Evolutionary conservation across 2,888 invertebrate genomes (phyloP).

Genomic region (Eupelmus urozonus): DNA sequence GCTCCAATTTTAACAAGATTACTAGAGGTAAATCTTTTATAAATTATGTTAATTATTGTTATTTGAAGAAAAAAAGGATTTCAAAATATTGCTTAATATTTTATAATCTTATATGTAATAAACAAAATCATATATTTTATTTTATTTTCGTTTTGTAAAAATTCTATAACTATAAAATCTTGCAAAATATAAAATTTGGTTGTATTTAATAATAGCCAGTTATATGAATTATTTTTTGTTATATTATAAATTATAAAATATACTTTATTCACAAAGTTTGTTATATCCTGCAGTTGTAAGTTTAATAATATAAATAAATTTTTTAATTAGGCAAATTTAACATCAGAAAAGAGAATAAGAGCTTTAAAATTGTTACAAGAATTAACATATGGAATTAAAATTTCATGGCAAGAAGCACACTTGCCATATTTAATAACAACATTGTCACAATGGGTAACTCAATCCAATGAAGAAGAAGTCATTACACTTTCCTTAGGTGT

Average conservation of each 20-base stretch:
- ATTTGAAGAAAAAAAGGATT: conserved; percentile 1
- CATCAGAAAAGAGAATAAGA: conserved; percentile 82
- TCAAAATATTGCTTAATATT: neutral
- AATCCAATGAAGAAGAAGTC: conserved; percentile 78
- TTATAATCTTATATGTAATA: neutral
- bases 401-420: conserved; percentile 89
- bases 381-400: conserved; percentile 87
- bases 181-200: no score
- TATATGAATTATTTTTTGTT: no score
- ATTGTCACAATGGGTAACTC: conserved; percentile 83
- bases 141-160: neutral
- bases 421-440: conserved; percentile 83
- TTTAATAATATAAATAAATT: neutral
- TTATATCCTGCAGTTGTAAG: no score
- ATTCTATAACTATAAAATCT: no score
- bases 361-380: conserved; percentile 85
- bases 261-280: no score
- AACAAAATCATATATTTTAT: neutral
- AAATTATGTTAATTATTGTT: conserved; percentile 14
- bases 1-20: conserved; percentile 82
- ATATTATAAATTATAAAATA: neutral
- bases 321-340: conserved; percentile 76
- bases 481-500: conserved; percentile 82
- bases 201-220: no score
- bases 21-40: conserved; percentile 81